Evolutionary conservation across 2,797 vertebrate genomes (phyloP).

Genomic region (Siniperca undulata): DNA sequence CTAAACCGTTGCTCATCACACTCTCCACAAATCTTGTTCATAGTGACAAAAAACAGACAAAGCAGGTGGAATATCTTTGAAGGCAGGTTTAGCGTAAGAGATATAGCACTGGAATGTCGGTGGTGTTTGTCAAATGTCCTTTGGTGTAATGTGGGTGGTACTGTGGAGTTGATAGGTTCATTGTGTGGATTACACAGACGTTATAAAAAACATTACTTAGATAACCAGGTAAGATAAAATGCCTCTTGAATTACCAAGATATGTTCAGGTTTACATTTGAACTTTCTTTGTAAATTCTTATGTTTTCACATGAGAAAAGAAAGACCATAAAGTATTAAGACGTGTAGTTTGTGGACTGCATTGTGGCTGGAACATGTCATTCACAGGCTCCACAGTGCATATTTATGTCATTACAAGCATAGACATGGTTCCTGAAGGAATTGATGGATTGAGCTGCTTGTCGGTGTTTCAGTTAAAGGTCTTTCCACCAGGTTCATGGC

Average conservation of each 20-base stretch:
- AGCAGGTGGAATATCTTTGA: conserved; percentile 62
- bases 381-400: conserved; percentile 55
- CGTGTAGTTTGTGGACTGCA: conserved; percentile 38
- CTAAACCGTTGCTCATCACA: conserved; percentile 45
- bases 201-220: conserved; percentile 14
- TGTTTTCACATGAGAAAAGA: conserved; percentile 37
- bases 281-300: conserved; percentile 33
- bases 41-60: conserved; percentile 48
- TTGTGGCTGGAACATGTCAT: conserved; percentile 73
- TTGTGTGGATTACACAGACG: conserved; percentile 26
- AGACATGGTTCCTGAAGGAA: conserved; percentile 60
- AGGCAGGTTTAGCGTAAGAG: conserved; percentile 38
- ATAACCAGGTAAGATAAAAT: conserved; percentile 13
- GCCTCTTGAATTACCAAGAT: not conserved
- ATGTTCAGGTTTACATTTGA: conserved; percentile 6
- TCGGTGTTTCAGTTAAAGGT: conserved; percentile 72
- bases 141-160: conserved; percentile 47
- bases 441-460: conserved; percentile 67
- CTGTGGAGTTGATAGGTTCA: conserved; percentile 30
- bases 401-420: conserved; percentile 72
- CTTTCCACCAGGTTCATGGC: conserved; percentile 71
- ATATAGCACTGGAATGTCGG: conserved; percentile 57
- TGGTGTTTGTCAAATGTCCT: conserved; percentile 65
- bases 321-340: conserved; percentile 33
- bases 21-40: conserved; percentile 34